phyloP scores from a whole-genome alignment of 2,888 invertebrate genomes.

The Pilophorus perplexus region DNA sequence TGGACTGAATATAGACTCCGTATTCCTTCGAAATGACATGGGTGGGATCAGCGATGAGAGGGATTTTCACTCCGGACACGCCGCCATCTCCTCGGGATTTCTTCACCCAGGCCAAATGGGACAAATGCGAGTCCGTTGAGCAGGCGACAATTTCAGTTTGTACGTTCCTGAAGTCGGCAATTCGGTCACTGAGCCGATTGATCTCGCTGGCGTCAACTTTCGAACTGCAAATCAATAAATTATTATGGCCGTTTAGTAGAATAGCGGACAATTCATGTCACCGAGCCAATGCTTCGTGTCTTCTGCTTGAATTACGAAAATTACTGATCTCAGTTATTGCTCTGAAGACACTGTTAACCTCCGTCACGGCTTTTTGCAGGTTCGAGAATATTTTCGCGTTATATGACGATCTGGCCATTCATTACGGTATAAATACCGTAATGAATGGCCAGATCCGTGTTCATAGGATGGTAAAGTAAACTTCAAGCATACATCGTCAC shows the following conservation, averaged over 20 bases:
- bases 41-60: slow-evolving; percentile 83
- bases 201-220: slow-evolving; percentile 92
- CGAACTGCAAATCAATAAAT: slow-evolving; percentile 64
- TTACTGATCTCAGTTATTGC: too few species aligned
- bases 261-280: not conserved
- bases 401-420: too few species aligned
- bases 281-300: too few species aligned
- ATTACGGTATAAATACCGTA: too few species aligned
- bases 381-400: too few species aligned
- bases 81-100: slow-evolving; percentile 88
- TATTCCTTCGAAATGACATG: slow-evolving; percentile 90
- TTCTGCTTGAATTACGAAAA: too few species aligned
- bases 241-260: not conserved
- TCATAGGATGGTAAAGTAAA: too few species aligned
- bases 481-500: too few species aligned
- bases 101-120: slow-evolving; percentile 89
- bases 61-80: slow-evolving; percentile 81
- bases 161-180: slow-evolving; percentile 75
- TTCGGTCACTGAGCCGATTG: slow-evolving; percentile 80
- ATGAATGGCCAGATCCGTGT: too few species aligned
- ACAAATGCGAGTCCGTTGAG: slow-evolving; percentile 87
- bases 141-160: slow-evolving; percentile 85
- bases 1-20: slow-evolving; percentile 87
- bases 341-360: too few species aligned
- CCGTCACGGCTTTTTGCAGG: too few species aligned